These are phyloP conservation scores for Andinoacara biseriatus DNA, from an alignment of 2,113 vertebrate species.

Conservation along the genomic window DNA sequence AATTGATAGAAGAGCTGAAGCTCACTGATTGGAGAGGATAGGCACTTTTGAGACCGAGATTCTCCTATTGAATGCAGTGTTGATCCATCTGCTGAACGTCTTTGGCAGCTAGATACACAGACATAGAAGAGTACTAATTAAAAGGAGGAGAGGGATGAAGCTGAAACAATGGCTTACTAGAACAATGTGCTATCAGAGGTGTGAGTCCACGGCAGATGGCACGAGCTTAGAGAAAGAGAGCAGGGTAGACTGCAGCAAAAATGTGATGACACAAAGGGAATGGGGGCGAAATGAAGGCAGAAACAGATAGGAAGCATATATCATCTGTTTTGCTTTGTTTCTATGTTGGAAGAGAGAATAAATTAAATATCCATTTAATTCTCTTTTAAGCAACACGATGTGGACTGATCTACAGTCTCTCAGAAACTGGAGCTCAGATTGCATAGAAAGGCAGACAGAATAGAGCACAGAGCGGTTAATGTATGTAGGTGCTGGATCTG, in stretches of 20 bases:
- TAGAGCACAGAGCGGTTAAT: not conserved
- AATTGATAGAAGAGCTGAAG: constrained; percentile 57
- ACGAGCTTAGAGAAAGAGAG: constrained; percentile 21
- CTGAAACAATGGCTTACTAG: constrained; percentile 36
- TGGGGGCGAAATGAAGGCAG: not conserved
- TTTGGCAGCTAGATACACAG: constrained; percentile 36
- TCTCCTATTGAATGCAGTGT: constrained; percentile 33
- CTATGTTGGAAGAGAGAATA: not conserved
- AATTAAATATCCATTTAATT: not conserved
- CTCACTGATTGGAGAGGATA: constrained; percentile 33
- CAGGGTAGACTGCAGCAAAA: constrained; percentile 18
- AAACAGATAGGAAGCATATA: not conserved
- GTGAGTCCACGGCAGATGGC: constrained; percentile 71
- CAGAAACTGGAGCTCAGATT: not conserved
- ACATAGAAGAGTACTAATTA: constrained; percentile 30
- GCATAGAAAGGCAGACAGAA: not conserved
- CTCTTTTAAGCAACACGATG: not conserved
- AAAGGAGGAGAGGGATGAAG: constrained; percentile 37
- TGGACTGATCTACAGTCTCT: not conserved
- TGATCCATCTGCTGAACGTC: constrained; percentile 48
- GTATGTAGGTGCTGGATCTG: not conserved
- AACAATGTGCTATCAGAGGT: constrained; percentile 71
- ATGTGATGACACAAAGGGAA: constrained; percentile 9
- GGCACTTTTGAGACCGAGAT: constrained; percentile 27
- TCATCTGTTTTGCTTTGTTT: constrained; percentile 9